Percentiles rank a stretch among this genome's conserved stretches.
phyloP scores from a whole-genome alignment of 2,797 vertebrate genomes.

The Dipus sagitta region DNA sequence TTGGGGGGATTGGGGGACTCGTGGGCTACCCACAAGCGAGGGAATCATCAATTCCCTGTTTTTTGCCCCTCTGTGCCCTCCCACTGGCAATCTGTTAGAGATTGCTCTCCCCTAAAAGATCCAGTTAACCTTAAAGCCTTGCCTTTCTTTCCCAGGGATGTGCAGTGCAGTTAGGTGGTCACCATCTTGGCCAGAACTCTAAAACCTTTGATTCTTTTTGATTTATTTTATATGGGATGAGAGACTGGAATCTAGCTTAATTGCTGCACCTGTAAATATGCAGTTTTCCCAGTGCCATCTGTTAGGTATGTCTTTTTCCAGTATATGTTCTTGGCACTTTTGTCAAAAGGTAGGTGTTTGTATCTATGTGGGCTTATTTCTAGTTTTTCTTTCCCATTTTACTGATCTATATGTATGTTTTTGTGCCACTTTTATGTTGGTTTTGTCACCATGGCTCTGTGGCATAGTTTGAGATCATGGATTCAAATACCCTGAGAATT shows the following conservation, averaged over 20 bases:
- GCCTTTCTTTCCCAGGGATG: too few species aligned
- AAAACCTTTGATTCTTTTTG: background rate
- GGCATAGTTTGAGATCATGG: background rate
- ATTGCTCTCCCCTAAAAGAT: too few species aligned
- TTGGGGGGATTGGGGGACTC: too few species aligned
- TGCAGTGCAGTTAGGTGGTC: too few species aligned
- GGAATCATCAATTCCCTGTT: too few species aligned
- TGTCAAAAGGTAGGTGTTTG: background rate
- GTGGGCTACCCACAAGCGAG: too few species aligned
- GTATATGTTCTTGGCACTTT: background rate
- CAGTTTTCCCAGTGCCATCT: background rate
- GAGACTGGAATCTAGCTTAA: too few species aligned
- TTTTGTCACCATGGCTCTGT: background rate
- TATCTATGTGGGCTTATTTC: background rate
- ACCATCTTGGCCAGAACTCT: too few species aligned
- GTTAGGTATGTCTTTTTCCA: background rate
- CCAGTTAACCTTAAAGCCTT: too few species aligned
- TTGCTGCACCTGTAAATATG: background rate
- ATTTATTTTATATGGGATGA: background rate
- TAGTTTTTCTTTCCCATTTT: background rate
- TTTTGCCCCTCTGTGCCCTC: too few species aligned
- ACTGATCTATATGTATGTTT: background rate
- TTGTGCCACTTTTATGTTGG: background rate
- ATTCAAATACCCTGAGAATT: background rate
- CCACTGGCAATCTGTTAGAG: too few species aligned